Conservation (phyloP, 2,113 vertebrate genomes). For the Orthonyx spaldingii region DNA sequence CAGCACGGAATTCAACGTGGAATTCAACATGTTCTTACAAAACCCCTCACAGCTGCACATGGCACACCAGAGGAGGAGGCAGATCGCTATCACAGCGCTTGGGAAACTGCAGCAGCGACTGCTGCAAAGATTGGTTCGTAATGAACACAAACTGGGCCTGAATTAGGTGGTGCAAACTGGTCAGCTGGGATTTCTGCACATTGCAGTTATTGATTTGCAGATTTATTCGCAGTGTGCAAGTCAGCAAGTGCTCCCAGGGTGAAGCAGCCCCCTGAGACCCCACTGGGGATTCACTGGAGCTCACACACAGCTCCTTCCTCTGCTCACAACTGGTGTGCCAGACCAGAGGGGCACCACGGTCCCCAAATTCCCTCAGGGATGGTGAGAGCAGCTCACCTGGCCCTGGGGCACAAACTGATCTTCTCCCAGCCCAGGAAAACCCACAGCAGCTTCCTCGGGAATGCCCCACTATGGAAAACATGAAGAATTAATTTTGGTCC, state of each 20-base stretch:
- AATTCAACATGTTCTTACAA: not conserved
- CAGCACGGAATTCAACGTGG: rapidly evolving
- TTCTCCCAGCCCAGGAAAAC: not conserved
- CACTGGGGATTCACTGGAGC: rapidly evolving
- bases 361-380: not conserved
- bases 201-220: not conserved
- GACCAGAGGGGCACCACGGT: not conserved
- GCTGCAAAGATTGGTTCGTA: not conserved
- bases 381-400: not conserved
- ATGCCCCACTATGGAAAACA: rapidly evolving
- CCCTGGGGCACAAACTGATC: not conserved
- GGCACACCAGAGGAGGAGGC: not conserved
- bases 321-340: rapidly evolving
- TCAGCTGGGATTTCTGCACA: not conserved
- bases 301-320: rapidly evolving
- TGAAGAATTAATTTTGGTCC: rapidly evolving
- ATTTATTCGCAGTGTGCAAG: not conserved
- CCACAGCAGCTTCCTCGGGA: rapidly evolving
- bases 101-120: not conserved
- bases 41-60: not conserved
- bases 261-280: not conserved
- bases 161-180: not conserved
- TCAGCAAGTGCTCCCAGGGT: not conserved
- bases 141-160: not conserved
- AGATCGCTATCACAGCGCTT: rapidly evolving